Evolutionary conservation across 2,113 vertebrate species (phyloP), one percentile per base, ranked within the genome.

Genomic region (Triplophysa tibetana): DNA sequence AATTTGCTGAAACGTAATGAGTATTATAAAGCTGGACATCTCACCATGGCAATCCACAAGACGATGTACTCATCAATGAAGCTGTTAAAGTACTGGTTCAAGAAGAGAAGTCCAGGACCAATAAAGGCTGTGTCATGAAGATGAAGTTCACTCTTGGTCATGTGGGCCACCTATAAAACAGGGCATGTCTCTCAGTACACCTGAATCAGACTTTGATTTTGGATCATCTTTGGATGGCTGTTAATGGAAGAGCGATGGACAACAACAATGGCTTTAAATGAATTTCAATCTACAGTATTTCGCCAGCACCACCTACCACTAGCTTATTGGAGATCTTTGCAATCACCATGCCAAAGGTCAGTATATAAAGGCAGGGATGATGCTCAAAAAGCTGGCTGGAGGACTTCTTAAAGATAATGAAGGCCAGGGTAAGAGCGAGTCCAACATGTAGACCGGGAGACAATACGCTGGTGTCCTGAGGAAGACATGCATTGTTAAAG

Each of bases 1-100:
- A 45, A 45, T 45, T 2, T 9, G 2, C 14, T 52, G 50, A 17
- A 52, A 6, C 50, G 4, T 50, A 2, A 52, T 45, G 3, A 9
- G 12, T 9, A 45, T 6, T 45, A 45, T 45, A 3, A 52, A 19
- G 50, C 14, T 16, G 0, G 14, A 52, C 2, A 54, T 6, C 91
- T 96, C 88, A 97, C 98, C 95, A 97, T 60, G 77, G 97, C 98
- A 82, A 96, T 88, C 95, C 96, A 98, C 1, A 99, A 92, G 84
- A 99, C 92, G 80, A 96, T 84, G 85, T 98, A 91, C 89, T 99
- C 98, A 23, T 99, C 92, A 70, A 99, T 77, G 82, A 97, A 97
- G 89, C 94, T 95, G 91, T 95, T 95, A 90, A 98, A 99, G 85
- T 98, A 99, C 83, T 99, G 98, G 91, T 99, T 94, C 88, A 99